These are phyloP conservation scores for Artibeus jamaicensis DNA, from an alignment of 2,797 vertebrate genomes.

Conservation along the genomic window DNA sequence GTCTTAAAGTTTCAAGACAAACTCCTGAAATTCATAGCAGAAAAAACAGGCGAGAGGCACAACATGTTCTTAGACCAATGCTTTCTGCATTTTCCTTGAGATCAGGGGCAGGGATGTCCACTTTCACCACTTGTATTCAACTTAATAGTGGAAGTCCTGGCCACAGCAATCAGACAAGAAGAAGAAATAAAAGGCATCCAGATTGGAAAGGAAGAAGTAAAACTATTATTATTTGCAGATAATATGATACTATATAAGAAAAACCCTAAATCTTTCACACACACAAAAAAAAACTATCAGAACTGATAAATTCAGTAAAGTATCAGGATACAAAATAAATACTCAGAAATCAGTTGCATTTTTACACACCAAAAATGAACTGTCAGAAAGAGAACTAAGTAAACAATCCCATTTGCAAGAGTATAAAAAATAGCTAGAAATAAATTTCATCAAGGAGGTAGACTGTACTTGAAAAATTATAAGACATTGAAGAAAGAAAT, in stretches of 20 bases:
- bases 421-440: neutral
- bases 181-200: neutral
- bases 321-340: neutral
- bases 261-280: neutral
- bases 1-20: neutral
- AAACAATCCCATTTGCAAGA: neutral
- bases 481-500: neutral
- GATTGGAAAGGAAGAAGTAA: neutral
- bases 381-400: neutral
- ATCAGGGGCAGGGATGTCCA: neutral
- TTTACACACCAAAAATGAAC: neutral
- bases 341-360: neutral
- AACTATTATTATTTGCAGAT: neutral
- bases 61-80: neutral
- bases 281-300: neutral
- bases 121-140: neutral
- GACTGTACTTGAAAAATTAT: neutral
- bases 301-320: neutral
- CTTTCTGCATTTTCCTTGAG: neutral
- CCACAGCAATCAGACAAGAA: neutral
- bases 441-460: neutral
- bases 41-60: neutral
- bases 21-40: neutral
- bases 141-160: neutral
- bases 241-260: neutral